These are phyloP conservation scores for Fundulus diaphanus DNA, from an alignment of 2,797 vertebrate species.

Conservation along the genomic window DNA sequence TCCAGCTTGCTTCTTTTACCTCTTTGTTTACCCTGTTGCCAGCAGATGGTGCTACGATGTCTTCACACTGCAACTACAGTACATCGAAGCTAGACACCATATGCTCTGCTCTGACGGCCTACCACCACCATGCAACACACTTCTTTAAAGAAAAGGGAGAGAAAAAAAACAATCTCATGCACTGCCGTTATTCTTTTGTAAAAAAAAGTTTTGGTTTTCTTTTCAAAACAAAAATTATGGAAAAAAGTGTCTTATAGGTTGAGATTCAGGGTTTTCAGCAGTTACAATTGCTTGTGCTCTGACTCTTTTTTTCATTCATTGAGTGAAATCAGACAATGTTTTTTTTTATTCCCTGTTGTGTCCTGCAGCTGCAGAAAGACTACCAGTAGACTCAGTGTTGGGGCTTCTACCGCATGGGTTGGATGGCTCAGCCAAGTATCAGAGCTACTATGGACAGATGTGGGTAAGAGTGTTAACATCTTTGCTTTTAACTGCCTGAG, in stretches of 20 bases:
- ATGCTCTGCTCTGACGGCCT: slow-evolving; percentile 46
- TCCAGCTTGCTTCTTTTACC: not conserved
- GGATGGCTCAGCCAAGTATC: slow-evolving; percentile 64
- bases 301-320: slow-evolving; percentile 41
- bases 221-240: slow-evolving; percentile 49
- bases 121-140: slow-evolving; percentile 44
- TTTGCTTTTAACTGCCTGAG: slow-evolving; percentile 57
- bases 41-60: slow-evolving; percentile 84
- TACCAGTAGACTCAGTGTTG: slow-evolving; percentile 57
- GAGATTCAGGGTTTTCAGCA: slow-evolving; percentile 72
- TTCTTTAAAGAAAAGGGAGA: slow-evolving; percentile 19
- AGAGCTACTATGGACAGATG: slow-evolving; percentile 68
- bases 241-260: slow-evolving; percentile 66
- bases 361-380: slow-evolving; percentile 57
- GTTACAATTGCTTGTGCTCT: slow-evolving; percentile 61
- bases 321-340: slow-evolving; percentile 72
- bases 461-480: slow-evolving; percentile 75
- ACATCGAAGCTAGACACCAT: slow-evolving; percentile 33
- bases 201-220: slow-evolving; percentile 92
- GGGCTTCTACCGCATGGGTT: slow-evolving; percentile 58
- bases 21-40: slow-evolving; percentile 43
- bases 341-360: slow-evolving; percentile 58
- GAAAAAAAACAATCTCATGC: slow-evolving; percentile 72
- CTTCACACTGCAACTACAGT: slow-evolving; percentile 57
- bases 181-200: slow-evolving; percentile 90